Evolutionary conservation across 2,113 vertebrate species (phyloP).

Genomic region (Numida meleagris): DNA sequence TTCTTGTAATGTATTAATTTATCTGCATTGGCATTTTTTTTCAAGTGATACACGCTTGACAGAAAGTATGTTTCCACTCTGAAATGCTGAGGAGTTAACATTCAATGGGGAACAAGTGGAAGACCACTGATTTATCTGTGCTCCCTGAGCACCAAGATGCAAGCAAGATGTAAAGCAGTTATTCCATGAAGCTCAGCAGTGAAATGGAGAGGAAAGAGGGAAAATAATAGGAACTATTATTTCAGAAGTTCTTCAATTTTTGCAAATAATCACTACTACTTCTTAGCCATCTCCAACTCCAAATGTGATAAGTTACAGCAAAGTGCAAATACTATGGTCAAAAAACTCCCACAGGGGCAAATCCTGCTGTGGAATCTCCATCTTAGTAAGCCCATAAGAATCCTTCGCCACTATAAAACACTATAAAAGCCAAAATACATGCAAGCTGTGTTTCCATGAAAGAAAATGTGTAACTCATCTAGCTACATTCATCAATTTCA

Average conservation of each 20-base stretch:
- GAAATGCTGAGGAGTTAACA: background rate
- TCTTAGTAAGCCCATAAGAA: background rate
- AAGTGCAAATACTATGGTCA: background rate
- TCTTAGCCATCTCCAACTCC: background rate
- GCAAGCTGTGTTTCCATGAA: background rate
- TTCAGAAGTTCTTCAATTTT: background rate
- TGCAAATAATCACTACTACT: background rate
- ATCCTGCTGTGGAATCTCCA: background rate
- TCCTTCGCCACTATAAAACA: background rate
- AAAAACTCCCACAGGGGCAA: background rate
- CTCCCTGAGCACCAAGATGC: background rate
- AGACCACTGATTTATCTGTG: background rate
- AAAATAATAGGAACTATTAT: background rate
- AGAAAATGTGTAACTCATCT: background rate
- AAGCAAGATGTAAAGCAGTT: rapidly evolving
- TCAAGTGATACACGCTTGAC: background rate
- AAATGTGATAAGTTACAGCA: rapidly evolving
- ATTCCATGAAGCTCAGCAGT: background rate
- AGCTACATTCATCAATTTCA: background rate
- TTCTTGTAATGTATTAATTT: too few relatives aligned
- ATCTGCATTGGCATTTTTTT: background rate
- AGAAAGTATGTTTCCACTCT: background rate
- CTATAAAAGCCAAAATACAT: background rate
- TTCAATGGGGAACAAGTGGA: background rate
- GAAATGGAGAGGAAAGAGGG: background rate